Evolutionary conservation across 2,113 vertebrate species (phyloP).

Genomic region (Loxodonta africana): DNA sequence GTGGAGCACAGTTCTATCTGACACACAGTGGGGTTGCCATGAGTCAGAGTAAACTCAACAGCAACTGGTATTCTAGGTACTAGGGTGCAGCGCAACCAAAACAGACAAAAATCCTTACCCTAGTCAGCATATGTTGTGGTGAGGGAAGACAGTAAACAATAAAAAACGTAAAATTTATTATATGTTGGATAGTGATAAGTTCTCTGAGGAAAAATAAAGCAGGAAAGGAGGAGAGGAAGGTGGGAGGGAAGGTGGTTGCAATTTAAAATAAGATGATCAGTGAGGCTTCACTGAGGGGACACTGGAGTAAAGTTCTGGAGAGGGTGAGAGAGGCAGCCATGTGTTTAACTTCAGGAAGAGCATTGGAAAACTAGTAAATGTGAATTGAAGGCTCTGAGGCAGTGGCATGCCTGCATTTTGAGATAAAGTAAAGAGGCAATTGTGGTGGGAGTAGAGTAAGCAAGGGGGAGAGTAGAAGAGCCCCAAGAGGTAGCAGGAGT

Average conservation of each 20-base stretch:
- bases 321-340: background rate
- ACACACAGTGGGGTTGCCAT: too few relatives aligned
- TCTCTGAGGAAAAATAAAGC: background rate
- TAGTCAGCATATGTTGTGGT: too few relatives aligned
- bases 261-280: background rate
- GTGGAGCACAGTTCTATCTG: too few relatives aligned
- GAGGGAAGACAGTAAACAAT: background rate
- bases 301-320: background rate
- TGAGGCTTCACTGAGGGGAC: background rate
- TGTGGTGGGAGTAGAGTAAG: background rate
- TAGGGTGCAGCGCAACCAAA: background rate
- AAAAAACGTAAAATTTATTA: background rate
- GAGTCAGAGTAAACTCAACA: too few relatives aligned
- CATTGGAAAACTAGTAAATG: background rate
- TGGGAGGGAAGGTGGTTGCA: background rate
- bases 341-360: background rate
- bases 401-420: background rate
- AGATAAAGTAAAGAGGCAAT: background rate
- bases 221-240: background rate
- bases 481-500: background rate
- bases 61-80: background rate
- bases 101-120: background rate
- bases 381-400: background rate
- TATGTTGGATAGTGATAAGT: background rate
- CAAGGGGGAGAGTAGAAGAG: background rate